Percentiles rank a stretch among this genome's conserved stretches.
These are phyloP conservation scores for Diphyllodes magnificus DNA, from an alignment of 2,113 vertebrate genomes.

Conservation along the genomic window DNA sequence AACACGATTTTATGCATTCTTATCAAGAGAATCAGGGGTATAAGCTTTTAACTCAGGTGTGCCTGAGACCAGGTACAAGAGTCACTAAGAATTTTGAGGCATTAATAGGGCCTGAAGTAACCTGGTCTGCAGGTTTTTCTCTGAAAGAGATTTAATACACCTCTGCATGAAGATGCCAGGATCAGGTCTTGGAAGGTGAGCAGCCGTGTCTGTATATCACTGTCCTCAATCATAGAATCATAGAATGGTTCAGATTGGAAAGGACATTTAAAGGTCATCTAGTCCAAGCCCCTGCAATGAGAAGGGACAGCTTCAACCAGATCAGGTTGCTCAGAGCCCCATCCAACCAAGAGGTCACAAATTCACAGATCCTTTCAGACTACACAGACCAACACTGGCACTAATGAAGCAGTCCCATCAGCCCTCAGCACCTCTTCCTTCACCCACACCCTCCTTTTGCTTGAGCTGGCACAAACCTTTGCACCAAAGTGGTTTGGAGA, in stretches of 20 bases:
- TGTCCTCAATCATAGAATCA: not conserved
- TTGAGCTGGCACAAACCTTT: not conserved
- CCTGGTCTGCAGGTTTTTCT: not conserved
- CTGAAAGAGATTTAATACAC: not conserved
- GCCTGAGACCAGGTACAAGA: not conserved
- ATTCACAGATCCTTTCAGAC: not conserved
- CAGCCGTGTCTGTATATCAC: not conserved
- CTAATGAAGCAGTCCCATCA: not conserved
- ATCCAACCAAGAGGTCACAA: not conserved
- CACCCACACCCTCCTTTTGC: not conserved
- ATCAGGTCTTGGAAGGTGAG: not conserved
- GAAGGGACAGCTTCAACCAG: not conserved
- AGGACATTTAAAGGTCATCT: not conserved
- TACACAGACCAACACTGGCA: not conserved
- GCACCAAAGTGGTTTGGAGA: not conserved
- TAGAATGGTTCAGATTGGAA: not conserved
- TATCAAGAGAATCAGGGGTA: not conserved
- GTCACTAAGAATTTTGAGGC: not conserved
- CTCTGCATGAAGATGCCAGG: not conserved
- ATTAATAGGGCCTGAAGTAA: not conserved
- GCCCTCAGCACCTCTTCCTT: not conserved
- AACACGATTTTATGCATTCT: not conserved
- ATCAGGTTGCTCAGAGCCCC: not conserved
- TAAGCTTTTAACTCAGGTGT: not conserved
- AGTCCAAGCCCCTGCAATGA: not conserved